Evolutionary conservation across 23 tunicate species (phyloP), one percentile per base, ranked within the genome.

Genomic region (Botrylloides violaceus): DNA sequence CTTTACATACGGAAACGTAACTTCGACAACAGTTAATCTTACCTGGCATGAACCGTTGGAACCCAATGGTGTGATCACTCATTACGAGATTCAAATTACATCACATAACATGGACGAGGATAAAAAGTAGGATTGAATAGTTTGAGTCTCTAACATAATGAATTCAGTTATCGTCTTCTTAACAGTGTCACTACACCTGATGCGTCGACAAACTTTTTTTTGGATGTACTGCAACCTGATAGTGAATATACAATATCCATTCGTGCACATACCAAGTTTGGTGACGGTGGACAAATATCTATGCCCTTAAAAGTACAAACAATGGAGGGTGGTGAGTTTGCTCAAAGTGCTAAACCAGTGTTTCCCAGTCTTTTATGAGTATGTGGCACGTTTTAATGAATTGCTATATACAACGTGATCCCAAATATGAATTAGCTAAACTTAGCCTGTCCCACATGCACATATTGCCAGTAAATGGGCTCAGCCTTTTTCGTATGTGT

Each of bases 31-130:
- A 1, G 71, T 84, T 26, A 6, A 1, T 20, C 33, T 84, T 38
- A 62, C 62, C 15, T 84, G 92, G 92, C 22, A n/a, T 22, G 21
- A 60, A 22, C 92, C 92, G 21, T 39, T 72, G 15, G 74, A 59
- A 64, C 83, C 92, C 25, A 84, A 84, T 47, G 92, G 92, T 19
- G 78, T 82, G 23, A 82, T 82, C 6, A 79, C 75, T 65, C 43
- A 65, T 37, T 82, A 82, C 57, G 75, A 75, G 24, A 48, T 82
- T 3, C 58, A 25, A 23, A 12, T 82, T 47, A 37, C 25, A 50
- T 32, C 60, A 0, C 12, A 37, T 7, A 5, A 21, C 12, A 9
- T 25, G 36, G 60, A 24, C n/a, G 36, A 64, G 33, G 7, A 64
- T 32, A 7, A 21, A 64, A 64, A 39, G 70, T 64, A 23, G 9